Evolutionary conservation across 1,140 invertebrate species (phyloP), one percentile per base, ranked within the genome.

Genomic region (Cheumatopsyche charites): DNA sequence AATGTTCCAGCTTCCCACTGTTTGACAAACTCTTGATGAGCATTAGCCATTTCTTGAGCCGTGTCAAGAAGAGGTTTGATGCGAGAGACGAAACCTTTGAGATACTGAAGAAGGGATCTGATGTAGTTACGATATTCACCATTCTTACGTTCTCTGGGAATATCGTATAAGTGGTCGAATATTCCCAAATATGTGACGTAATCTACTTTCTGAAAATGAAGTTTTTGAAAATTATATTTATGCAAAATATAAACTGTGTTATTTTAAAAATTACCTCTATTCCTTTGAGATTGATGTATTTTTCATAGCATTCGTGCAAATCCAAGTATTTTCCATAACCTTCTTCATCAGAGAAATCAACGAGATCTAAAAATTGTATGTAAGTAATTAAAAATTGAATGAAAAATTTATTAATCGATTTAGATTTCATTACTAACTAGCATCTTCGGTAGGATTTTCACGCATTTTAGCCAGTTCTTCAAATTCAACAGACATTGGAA

Each of bases 281-380:
- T 26, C 96, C 97, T 84, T 99, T 98, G 12, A 99, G 85, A 81
- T 99, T 99, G 4, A 99, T 90, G 79, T 93, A 99, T 78, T 94
- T 95, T 78, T 96, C 94, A 83, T 96, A 98, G 79, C 95, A 95
- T 82, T 97, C 93, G 82, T 99, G 96, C n/a, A 99, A 87, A 87
- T 99, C 98, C 25, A 99, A 86, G 84, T 97, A 99, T 82, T 97
- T 97, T 13, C 98, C 98, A 86, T 98, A 99, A 12, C 98, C 97
- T 86, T 99, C 98, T 84, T 99, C 98, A 83, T 99, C 98, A n/a
- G 95, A 96, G 79, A 99, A 99, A 76, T 98, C 95, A 1, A 98
- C 94, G 75, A 98, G 87, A 80, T 92, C 91, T 86, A 80, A 77
- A 84, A 74, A 36, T 75, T 73, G n/a, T n/a, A n/a, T n/a, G n/a